A percentile compares a stretch with the other conserved stretches of the same genome.
phyloP scores from a whole-genome alignment of 2,797 vertebrate genomes.

The Myotis planiceps region DNA sequence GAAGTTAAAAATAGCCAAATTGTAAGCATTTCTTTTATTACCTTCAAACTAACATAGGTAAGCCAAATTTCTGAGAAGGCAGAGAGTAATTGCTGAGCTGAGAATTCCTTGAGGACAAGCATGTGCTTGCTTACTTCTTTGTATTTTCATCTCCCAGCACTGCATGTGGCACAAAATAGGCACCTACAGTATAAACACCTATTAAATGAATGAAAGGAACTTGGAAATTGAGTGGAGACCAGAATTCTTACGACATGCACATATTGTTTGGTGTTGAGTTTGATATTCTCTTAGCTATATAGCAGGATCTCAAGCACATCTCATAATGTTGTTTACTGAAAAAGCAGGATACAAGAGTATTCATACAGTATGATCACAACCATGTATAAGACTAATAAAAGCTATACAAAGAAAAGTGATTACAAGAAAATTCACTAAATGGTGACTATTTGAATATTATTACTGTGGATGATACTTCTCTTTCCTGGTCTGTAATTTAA shows the following conservation, averaged over 20 bases:
- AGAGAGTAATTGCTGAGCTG: neutral
- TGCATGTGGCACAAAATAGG: neutral
- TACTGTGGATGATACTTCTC: neutral
- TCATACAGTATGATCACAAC: neutral
- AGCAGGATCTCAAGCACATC: neutral
- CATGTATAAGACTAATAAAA: neutral
- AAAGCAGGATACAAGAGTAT: neutral
- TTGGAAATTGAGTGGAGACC: neutral
- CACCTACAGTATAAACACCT: neutral
- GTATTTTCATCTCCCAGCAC: neutral
- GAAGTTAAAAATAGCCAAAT: neutral
- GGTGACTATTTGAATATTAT: neutral
- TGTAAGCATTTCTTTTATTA: neutral
- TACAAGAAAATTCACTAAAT: neutral
- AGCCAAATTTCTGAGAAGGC: neutral
- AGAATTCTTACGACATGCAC: neutral
- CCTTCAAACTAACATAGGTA: neutral
- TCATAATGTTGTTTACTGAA: neutral
- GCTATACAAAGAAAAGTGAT: neutral
- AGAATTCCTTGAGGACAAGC: neutral
- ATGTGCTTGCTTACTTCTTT: neutral
- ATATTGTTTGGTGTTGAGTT: neutral
- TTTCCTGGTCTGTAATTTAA: constrained; percentile 23
- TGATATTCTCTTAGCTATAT: neutral
- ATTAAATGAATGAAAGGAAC: constrained; percentile 1